phyloP scores from a whole-genome alignment of 2,888 invertebrate species.

The Caenorhabditis doughertyi region DNA sequence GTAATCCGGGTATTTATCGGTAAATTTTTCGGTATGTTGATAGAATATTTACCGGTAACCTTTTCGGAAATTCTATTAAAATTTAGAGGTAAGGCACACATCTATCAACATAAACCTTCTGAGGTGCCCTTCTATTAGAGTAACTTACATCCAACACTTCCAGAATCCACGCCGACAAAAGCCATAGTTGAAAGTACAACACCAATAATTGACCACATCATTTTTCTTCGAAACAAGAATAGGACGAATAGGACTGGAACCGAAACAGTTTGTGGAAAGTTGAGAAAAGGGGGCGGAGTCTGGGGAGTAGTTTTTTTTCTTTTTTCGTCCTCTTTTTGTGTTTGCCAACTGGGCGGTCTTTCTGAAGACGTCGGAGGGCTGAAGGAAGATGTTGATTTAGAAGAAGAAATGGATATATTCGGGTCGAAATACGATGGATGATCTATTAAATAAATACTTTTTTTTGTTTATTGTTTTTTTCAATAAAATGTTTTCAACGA shows the following conservation, averaged over 20 bases:
- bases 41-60: too few species aligned
- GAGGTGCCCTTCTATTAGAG: too few species aligned
- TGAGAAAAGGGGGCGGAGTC: conserved; percentile 13
- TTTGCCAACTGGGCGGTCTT: conserved; percentile 22
- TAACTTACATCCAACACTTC: conserved; percentile 65
- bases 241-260: conserved; percentile 19
- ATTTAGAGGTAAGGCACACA: too few species aligned
- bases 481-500: background rate
- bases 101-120: too few species aligned
- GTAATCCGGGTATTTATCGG: too few species aligned
- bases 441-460: conserved; percentile 8
- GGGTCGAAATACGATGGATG: background rate
- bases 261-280: conserved; percentile 3
- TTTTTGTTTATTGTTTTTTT: background rate
- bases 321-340: too few species aligned
- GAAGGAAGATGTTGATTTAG: background rate
- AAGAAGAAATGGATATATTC: background rate
- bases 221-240: background rate
- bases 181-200: background rate
- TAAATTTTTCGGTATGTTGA: too few species aligned
- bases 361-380: background rate
- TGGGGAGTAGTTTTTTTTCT: too few species aligned
- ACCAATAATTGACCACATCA: conserved; percentile 16
- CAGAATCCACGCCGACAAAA: conserved; percentile 30
- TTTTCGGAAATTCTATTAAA: too few species aligned